These are phyloP conservation scores for Perca schrenkii DNA, from an alignment of 2,113 vertebrate species.

Conservation along the genomic window DNA sequence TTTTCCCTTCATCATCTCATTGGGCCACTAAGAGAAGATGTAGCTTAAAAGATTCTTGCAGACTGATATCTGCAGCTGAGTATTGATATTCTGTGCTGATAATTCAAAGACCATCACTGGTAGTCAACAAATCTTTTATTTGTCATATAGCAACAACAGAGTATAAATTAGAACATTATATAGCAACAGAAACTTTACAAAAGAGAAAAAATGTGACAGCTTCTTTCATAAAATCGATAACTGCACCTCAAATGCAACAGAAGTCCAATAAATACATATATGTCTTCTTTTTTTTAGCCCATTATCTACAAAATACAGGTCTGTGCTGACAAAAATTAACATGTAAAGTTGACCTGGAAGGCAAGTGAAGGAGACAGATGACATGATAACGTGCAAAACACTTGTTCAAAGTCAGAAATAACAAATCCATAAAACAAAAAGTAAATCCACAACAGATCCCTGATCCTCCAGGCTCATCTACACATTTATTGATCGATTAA, in stretches of 20 bases:
- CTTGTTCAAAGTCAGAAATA: slow-evolving; percentile 5
- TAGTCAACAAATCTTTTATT: slow-evolving; percentile 74
- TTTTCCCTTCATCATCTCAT: neutral
- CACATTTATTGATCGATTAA: slow-evolving; percentile 5
- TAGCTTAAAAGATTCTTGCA: slow-evolving; percentile 20
- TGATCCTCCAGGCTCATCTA: slow-evolving; percentile 38
- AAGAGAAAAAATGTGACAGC: slow-evolving; percentile 47
- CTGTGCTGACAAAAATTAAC: slow-evolving; percentile 34
- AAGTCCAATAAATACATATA: slow-evolving; percentile 86
- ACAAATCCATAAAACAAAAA: slow-evolving; percentile 4
- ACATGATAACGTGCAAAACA: slow-evolving; percentile 30
- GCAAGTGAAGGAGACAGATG: slow-evolving; percentile 31
- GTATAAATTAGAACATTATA: slow-evolving; percentile 81
- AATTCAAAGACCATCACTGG: neutral
- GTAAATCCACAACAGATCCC: slow-evolving; percentile 13
- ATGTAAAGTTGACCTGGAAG: slow-evolving; percentile 29
- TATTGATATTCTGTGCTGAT: neutral
- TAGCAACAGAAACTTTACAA: slow-evolving; percentile 76
- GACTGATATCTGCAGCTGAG: neutral
- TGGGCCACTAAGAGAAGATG: slow-evolving; percentile 60
- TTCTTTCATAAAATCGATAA: slow-evolving; percentile 47
- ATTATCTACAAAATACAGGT: slow-evolving; percentile 76
- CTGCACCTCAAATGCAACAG: slow-evolving; percentile 58
- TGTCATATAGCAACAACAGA: slow-evolving; percentile 65
- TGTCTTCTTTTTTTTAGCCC: slow-evolving; percentile 65